Evolutionary conservation across 1,140 invertebrate genomes (phyloP).

Genomic region (Lepeophtheirus salmonis): DNA sequence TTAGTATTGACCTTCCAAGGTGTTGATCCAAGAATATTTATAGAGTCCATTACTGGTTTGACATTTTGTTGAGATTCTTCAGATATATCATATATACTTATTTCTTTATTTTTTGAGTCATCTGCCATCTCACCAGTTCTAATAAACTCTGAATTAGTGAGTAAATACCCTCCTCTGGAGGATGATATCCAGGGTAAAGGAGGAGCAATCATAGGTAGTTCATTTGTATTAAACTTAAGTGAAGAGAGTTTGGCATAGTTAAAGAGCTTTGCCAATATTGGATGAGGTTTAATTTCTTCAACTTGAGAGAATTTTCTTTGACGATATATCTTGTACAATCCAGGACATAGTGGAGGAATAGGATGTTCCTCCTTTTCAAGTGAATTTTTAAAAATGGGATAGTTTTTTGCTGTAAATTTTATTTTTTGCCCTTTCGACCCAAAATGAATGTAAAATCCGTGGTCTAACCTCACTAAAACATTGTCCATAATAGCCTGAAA

Average conservation of each 20-base stretch:
- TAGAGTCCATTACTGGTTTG: conserved; percentile 58
- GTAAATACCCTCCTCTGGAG: conserved; percentile 49
- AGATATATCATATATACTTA: no score
- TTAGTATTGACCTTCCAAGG: conserved; percentile 75
- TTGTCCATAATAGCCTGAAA: background rate
- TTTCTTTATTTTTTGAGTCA: background rate
- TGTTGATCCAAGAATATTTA: conserved; percentile 70
- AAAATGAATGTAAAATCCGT: background rate
- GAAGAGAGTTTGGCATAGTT: conserved; percentile 34
- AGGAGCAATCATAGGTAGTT: conserved; percentile 54
- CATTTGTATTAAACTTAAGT: conserved; percentile 39
- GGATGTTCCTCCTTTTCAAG: background rate
- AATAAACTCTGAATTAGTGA: conserved; percentile 45
- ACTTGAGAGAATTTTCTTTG: background rate
- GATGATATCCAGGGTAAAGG: conserved; percentile 56
- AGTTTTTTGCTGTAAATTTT: background rate
- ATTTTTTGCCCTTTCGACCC: background rate
- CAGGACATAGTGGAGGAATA: background rate
- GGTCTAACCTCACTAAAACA: background rate
- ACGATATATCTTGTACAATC: background rate
- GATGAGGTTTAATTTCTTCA: conserved; percentile 69
- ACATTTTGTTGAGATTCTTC: no score
- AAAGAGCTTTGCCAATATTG: conserved; percentile 44
- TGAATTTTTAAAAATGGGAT: background rate
- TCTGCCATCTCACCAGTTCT: conserved; percentile 25